Conservation (phyloP, 2,888 invertebrate species). For the Nineta flava region DNA sequence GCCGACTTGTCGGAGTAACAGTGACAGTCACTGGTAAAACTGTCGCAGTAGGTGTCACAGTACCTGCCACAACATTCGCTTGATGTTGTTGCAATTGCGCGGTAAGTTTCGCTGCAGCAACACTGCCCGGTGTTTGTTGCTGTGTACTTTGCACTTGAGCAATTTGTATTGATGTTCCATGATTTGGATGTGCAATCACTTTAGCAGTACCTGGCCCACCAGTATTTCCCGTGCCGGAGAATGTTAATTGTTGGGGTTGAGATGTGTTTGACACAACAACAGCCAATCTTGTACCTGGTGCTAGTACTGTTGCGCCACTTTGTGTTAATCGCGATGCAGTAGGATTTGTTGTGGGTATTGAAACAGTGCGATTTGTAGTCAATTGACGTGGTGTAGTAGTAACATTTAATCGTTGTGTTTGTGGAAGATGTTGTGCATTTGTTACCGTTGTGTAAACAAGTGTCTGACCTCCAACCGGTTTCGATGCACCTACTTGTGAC, state of each 20-base stretch:
- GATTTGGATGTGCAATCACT: constrained; percentile 26
- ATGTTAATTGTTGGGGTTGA: constrained; percentile 4
- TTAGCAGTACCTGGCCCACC: constrained; percentile 16
- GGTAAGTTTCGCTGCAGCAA: constrained; percentile 20
- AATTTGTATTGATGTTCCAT: constrained; percentile 26
- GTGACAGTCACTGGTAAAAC: neutral
- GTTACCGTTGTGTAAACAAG: constrained; percentile 25
- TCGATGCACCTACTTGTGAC: constrained; percentile 24
- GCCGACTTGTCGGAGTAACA: neutral
- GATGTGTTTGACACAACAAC: constrained; percentile 10
- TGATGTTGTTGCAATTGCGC: constrained; percentile 18
- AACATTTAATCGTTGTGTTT: constrained; percentile 22
- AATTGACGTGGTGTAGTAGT: constrained; percentile 18
- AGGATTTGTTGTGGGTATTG: constrained; percentile 7
- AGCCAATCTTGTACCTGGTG: constrained; percentile 9
- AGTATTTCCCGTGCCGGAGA: constrained; percentile 5
- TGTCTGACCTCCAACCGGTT: constrained; percentile 26
- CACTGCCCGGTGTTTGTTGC: constrained; percentile 9
- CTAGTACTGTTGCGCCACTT: constrained; percentile 8
- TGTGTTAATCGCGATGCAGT: constrained; percentile 6
- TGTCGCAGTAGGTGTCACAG: neutral
- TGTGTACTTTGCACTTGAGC: constrained; percentile 21
- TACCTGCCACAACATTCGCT: neutral
- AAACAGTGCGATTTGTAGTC: constrained; percentile 14
- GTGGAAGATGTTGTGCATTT: constrained; percentile 17